These are phyloP conservation scores for Epicampocera succincta DNA, from an alignment of 2,888 invertebrate genomes.

Conservation along the genomic window DNA sequence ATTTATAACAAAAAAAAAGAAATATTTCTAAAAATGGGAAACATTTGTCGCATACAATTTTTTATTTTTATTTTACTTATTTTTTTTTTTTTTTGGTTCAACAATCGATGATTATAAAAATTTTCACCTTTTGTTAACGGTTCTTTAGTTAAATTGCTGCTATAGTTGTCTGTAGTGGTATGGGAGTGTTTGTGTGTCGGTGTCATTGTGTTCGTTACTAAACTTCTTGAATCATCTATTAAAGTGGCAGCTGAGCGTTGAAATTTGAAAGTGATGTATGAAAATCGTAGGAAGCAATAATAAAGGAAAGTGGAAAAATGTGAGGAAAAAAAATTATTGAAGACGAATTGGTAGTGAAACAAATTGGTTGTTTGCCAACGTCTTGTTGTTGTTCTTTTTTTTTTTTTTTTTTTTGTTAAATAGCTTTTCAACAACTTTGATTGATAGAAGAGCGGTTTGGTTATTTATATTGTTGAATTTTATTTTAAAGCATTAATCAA, in stretches of 20 bases:
- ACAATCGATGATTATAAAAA: slow-evolving; percentile 66
- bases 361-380: slow-evolving; percentile 50
- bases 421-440: slow-evolving; percentile 50
- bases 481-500: not conserved
- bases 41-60: slow-evolving; percentile 48
- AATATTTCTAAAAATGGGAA: slow-evolving; percentile 38
- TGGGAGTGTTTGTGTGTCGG: not conserved
- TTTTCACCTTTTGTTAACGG: slow-evolving; percentile 60
- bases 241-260: slow-evolving; percentile 61
- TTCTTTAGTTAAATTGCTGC: slow-evolving; percentile 1
- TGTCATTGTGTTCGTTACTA: slow-evolving; percentile 24
- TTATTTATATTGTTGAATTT: slow-evolving; percentile 3
- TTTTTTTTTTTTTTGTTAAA: slow-evolving; percentile 11
- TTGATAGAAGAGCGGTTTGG: slow-evolving; percentile 45
- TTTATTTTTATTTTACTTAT: slow-evolving; percentile 8
- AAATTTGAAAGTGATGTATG: slow-evolving; percentile 65
- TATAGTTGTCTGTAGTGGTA: not conserved
- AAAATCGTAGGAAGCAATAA: slow-evolving; percentile 39
- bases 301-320: slow-evolving; percentile 2
- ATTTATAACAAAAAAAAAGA: slow-evolving; percentile 8
- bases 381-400: slow-evolving; percentile 25
- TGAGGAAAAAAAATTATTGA: slow-evolving; percentile 8
- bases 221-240: slow-evolving; percentile 67
- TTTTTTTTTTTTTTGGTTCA: not conserved
- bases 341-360: slow-evolving; percentile 21